phyloP scores from a whole-genome alignment of 2,888 invertebrate species.

The Agriopis leucophaearia region DNA sequence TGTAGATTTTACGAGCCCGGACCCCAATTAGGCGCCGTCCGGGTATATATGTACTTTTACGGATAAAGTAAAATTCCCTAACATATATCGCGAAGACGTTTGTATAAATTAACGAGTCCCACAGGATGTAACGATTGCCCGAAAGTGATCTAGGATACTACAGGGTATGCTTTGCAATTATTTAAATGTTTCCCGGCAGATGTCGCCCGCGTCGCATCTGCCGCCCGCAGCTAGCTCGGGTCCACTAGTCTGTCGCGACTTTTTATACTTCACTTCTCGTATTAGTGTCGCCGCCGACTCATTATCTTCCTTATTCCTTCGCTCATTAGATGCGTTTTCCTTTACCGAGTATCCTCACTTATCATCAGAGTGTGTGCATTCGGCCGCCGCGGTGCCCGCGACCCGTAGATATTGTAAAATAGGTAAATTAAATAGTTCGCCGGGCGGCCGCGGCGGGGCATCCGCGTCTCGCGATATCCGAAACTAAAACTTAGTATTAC shows the following conservation, averaged over 20 bases:
- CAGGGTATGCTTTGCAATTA: conserved; percentile 98
- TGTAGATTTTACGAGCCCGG: conserved; percentile 71
- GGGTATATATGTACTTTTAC: conserved; percentile 79
- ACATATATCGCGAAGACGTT: conserved; percentile 79
- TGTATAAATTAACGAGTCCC: conserved; percentile 70
- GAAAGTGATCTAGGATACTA: conserved; percentile 96
- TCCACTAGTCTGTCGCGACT: conserved; percentile 83
- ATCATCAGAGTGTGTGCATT: conserved; percentile 58
- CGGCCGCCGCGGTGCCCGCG: conserved; percentile 42
- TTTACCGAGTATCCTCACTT: conserved; percentile 73
- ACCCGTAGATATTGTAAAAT: conserved; percentile 43
- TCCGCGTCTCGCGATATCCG: conserved; percentile 53
- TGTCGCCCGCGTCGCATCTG: conserved; percentile 68
- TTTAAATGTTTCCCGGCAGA: conserved; percentile 88
- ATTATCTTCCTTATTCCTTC: conserved; percentile 65
- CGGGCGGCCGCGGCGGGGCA: conserved; percentile 38
- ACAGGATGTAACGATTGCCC: conserved; percentile 84
- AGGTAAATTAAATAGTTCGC: conserved; percentile 41
- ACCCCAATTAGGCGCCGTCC: conserved; percentile 44
- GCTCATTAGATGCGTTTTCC: conserved; percentile 56
- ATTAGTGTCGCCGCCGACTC: conserved; percentile 64
- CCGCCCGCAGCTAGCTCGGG: conserved; percentile 69
- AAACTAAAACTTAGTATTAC: conserved; percentile 69
- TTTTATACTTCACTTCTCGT: conserved; percentile 81
- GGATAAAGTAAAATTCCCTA: conserved; percentile 77